A percentile compares a stretch with the other conserved stretches of the same genome.
These are phyloP conservation scores for Phengaris arion DNA, from an alignment of 2,888 invertebrate species.

Conservation along the genomic window DNA sequence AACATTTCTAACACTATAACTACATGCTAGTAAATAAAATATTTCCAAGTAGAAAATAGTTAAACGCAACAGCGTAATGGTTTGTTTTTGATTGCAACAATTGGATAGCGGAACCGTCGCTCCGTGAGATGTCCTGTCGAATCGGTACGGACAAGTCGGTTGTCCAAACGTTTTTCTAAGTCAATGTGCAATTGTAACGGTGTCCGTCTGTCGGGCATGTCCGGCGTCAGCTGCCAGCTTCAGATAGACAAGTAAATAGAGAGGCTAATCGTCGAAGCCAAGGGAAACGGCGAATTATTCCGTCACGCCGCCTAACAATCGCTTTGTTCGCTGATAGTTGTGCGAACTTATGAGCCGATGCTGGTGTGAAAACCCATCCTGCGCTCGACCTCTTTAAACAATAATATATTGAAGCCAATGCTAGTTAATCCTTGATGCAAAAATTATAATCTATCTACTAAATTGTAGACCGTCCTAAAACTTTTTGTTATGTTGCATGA, in stretches of 20 bases:
- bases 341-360: constrained; percentile 51
- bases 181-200: constrained; percentile 74
- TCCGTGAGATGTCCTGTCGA: constrained; percentile 50
- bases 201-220: constrained; percentile 70
- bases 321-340: constrained; percentile 68
- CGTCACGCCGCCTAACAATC: constrained; percentile 72
- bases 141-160: constrained; percentile 53
- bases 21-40: neutral
- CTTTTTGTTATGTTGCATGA: too few relatives aligned
- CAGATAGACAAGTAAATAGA: constrained; percentile 77
- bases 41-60: neutral
- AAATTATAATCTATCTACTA: too few relatives aligned
- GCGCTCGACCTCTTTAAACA: neutral
- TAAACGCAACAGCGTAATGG: constrained; percentile 2
- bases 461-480: too few relatives aligned
- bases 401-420: neutral
- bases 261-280: constrained; percentile 75
- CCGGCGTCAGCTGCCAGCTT: constrained; percentile 74
- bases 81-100: constrained; percentile 36
- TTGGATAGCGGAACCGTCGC: constrained; percentile 51
- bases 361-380: constrained; percentile 44
- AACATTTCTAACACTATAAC: neutral
- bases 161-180: constrained; percentile 78
- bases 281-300: constrained; percentile 77
- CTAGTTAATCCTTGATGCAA: too few relatives aligned